phyloP scores from a whole-genome alignment of 2,888 invertebrate genomes.

The Idaea straminata region DNA sequence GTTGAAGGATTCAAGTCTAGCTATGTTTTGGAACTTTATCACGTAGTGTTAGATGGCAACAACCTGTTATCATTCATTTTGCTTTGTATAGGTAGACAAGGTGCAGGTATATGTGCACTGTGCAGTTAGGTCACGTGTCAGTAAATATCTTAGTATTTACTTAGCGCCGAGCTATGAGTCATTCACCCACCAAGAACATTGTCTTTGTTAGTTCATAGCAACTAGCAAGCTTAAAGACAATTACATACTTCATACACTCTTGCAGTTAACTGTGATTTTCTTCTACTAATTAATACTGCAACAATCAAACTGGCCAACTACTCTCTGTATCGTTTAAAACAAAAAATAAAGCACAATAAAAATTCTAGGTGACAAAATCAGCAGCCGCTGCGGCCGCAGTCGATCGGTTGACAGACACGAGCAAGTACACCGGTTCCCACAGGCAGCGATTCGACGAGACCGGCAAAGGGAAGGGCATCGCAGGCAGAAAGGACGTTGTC shows the following conservation, averaged over 20 bases:
- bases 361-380: conserved; percentile 59
- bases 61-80: conserved; percentile 6
- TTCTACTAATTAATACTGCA: neutral
- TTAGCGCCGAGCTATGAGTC: neutral
- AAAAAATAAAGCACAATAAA: neutral
- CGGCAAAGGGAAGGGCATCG: conserved; percentile 92
- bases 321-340: conserved; percentile 16
- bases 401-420: conserved; percentile 90
- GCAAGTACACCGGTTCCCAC: conserved; percentile 93
- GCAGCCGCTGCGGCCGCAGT: conserved; percentile 80
- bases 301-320: neutral
- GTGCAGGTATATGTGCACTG: neutral
- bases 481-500: conserved; percentile 88
- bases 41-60: conserved; percentile 9
- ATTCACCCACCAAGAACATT: neutral
- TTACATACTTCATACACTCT: no score
- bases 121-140: conserved; percentile 17
- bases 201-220: neutral
- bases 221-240: neutral
- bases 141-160: neutral
- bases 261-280: conserved; percentile 2
- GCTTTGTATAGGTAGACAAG: neutral
- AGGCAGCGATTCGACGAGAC: conserved; percentile 91
- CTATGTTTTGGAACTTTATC: neutral
- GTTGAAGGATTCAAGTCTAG: neutral